Evolutionary conservation across 2,113 vertebrate species (phyloP).

Genomic region (Pardalotus punctatus): DNA sequence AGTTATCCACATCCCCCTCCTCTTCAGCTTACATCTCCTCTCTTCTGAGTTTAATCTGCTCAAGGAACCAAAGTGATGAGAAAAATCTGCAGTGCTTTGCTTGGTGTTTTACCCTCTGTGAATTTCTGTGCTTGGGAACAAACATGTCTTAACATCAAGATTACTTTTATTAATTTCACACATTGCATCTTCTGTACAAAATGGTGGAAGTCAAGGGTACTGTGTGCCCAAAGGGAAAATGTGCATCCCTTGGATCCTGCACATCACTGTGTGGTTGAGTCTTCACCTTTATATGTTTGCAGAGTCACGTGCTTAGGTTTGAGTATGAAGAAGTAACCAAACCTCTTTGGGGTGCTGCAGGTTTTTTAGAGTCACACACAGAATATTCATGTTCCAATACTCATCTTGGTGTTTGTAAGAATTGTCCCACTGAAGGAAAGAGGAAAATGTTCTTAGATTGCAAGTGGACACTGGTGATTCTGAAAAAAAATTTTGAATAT

Average conservation of each 20-base stretch:
- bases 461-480: neutral
- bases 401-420: fast-evolving
- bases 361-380: neutral
- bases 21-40: neutral
- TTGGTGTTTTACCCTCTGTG: neutral
- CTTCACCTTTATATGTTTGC: neutral
- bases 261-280: neutral
- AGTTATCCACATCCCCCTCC: neutral
- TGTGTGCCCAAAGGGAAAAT: neutral
- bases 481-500: neutral
- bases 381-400: neutral
- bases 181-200: neutral
- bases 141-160: neutral
- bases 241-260: neutral
- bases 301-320: neutral
- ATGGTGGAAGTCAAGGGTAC: neutral
- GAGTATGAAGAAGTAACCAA: neutral
- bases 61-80: neutral
- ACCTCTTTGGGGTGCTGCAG: neutral
- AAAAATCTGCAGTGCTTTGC: neutral
- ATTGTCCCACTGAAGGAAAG: neutral
- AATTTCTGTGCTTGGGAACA: neutral
- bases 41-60: neutral
- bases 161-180: neutral
- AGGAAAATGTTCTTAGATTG: neutral